Evolutionary conservation across 2,113 vertebrate genomes (phyloP).

Genomic region (Danio rerio): GRCz12tu NC_133192.1:8856501-8857000

Average conservation of each 20-base stretch:
- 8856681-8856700: conserved; percentile 51
- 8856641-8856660: conserved; percentile 59
- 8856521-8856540: conserved; percentile 21
- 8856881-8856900: too few species aligned
- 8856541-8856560: conserved; percentile 1
- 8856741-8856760: conserved; percentile 9
- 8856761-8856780: neutral
- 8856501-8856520: conserved; percentile 12
- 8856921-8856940: too few species aligned
- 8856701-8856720: conserved; percentile 60
- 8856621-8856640: conserved; percentile 60
- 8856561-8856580: neutral
- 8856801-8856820: neutral
- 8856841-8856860: neutral
- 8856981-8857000: too few species aligned
- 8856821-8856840: neutral
- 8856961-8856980: too few species aligned
- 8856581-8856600: neutral
- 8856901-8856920: too few species aligned
- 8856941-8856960: too few species aligned
- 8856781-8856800: neutral
- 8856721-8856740: conserved; percentile 38
- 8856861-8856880: too few species aligned
- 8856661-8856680: conserved; percentile 36
- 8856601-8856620: conserved; percentile 1